A percentile compares a stretch with the other conserved stretches of the same genome.
phyloP scores from a whole-genome alignment of 1,140 invertebrate species.

The Drosophila malerkotliana region DNA sequence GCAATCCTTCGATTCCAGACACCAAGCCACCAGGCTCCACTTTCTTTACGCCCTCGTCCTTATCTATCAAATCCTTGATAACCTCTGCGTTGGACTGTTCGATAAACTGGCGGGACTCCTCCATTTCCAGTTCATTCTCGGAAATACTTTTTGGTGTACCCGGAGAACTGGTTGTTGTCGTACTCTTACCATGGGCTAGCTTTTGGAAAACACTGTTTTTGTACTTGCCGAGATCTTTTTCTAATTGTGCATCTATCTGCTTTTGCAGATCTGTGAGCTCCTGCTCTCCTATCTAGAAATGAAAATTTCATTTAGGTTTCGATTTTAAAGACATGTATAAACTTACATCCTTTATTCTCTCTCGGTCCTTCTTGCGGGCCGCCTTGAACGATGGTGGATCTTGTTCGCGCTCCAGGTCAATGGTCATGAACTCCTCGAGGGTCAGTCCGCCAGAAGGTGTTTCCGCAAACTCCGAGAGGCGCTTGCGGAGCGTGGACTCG shows the following conservation, averaged over 20 bases:
- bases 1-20: slow-evolving; percentile 69
- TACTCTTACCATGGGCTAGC: slow-evolving; percentile 33
- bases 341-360: slow-evolving; percentile 89
- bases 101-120: slow-evolving; percentile 86
- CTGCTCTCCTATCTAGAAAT: slow-evolving; percentile 84
- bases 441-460: slow-evolving; percentile 96
- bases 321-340: neutral
- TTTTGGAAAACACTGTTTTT: slow-evolving; percentile 61
- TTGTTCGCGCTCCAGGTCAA: slow-evolving; percentile 98
- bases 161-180: neutral
- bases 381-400: slow-evolving; percentile 98
- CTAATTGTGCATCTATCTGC: slow-evolving; percentile 91
- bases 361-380: slow-evolving; percentile 93
- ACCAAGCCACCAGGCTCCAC: slow-evolving; percentile 14
- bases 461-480: slow-evolving; percentile 97
- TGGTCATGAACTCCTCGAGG: slow-evolving; percentile 98
- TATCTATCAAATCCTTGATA: slow-evolving; percentile 84
- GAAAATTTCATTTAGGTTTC: neutral
- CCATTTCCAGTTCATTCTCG: slow-evolving; percentile 75
- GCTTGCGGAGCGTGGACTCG: slow-evolving; percentile 95
- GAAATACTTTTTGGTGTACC: slow-evolving; percentile 23
- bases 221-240: slow-evolving; percentile 85
- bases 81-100: slow-evolving; percentile 86
- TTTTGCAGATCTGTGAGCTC: slow-evolving; percentile 89
- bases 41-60: slow-evolving; percentile 47